Evolutionary conservation across 2,888 invertebrate genomes (phyloP).

Genomic region (Nephrocerus scutellatus): DNA sequence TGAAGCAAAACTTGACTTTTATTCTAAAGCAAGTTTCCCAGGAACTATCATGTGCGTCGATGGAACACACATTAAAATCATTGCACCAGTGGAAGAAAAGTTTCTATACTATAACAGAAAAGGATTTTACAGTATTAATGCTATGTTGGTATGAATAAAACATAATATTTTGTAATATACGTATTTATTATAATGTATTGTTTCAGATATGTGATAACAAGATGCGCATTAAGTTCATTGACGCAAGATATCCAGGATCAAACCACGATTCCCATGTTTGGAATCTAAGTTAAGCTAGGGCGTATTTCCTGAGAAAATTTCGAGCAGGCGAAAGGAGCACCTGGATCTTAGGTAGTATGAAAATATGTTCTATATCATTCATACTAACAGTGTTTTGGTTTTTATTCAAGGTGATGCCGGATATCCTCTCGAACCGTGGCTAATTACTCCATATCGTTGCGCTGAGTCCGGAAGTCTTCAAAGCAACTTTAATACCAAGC

Average conservation of each 20-base stretch:
- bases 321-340: slow-evolving; percentile 6
- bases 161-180: neutral
- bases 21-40: slow-evolving; percentile 12
- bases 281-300: slow-evolving; percentile 1
- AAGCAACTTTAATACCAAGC: neutral
- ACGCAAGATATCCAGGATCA: slow-evolving; percentile 2
- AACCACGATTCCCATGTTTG: slow-evolving; percentile 6
- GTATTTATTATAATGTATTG: slow-evolving; percentile 1
- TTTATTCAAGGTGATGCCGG: slow-evolving; percentile 4
- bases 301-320: neutral
- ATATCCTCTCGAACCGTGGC: too few species aligned
- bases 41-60: slow-evolving; percentile 15
- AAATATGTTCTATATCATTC: neutral
- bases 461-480: too few species aligned
- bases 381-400: neutral
- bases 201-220: slow-evolving; percentile 11
- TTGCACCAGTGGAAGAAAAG: slow-evolving; percentile 8
- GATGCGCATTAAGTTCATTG: slow-evolving; percentile 8
- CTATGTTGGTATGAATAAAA: slow-evolving; percentile 6
- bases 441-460: too few species aligned
- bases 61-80: slow-evolving; percentile 18
- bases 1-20: slow-evolving; percentile 11
- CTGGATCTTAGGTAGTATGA: slow-evolving; percentile 6
- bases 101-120: slow-evolving; percentile 15
- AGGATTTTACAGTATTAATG: slow-evolving; percentile 7